Conservation (phyloP, 2,113 vertebrate species). For the Eudyptes chrysolophus region DNA sequence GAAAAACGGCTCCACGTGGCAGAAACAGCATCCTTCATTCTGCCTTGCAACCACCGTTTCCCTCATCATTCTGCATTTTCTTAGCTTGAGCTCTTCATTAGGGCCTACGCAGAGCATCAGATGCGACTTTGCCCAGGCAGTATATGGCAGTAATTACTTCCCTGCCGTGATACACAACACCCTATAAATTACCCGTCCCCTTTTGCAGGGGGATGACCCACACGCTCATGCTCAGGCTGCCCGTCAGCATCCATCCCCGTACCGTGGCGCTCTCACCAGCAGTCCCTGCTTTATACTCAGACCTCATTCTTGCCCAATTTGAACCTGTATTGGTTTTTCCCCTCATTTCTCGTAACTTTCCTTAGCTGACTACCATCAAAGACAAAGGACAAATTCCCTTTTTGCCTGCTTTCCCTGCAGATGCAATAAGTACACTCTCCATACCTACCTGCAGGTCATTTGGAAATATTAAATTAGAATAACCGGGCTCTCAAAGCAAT, state of each 20-base stretch:
- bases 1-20: neutral
- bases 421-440: neutral
- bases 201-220: neutral
- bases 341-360: neutral
- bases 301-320: neutral
- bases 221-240: neutral
- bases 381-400: neutral
- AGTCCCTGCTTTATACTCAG: neutral
- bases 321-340: neutral
- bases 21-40: neutral
- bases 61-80: neutral
- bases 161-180: neutral
- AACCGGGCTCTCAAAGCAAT: neutral
- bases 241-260: neutral
- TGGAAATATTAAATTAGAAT: neutral
- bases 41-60: neutral
- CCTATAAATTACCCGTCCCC: neutral
- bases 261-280: neutral
- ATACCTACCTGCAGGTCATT: neutral
- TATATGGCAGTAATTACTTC: neutral
- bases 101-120: accelerated
- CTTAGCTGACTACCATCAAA: neutral
- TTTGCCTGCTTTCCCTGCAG: neutral
- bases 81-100: accelerated
- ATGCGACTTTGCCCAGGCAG: neutral